phyloP scores from a whole-genome alignment of 2,888 invertebrate species.

The Tenodera sinensis region DNA sequence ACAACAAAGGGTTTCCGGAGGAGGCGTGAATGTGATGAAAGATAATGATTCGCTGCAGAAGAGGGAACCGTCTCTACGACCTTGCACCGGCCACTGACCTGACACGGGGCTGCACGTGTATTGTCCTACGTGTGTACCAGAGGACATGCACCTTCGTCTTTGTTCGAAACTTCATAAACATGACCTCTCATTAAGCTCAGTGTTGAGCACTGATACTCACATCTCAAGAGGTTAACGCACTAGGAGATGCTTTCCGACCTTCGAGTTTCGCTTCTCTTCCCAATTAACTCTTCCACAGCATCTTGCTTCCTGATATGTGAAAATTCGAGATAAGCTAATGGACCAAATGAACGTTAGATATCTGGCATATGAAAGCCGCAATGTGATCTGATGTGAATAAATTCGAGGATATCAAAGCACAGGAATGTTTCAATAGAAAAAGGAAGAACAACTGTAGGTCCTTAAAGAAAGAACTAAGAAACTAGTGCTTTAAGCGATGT shows the following conservation, averaged over 20 bases:
- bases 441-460: too few species aligned
- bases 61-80: not conserved
- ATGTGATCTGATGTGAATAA: too few species aligned
- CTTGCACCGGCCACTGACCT: slow-evolving; percentile 13
- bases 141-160: not conserved
- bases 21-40: not conserved
- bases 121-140: not conserved
- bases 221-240: not conserved
- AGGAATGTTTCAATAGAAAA: too few species aligned
- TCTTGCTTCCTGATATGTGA: too few species aligned
- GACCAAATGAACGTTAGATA: too few species aligned
- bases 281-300: too few species aligned
- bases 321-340: too few species aligned
- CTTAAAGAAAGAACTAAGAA: too few species aligned
- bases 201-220: not conserved
- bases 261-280: too few species aligned
- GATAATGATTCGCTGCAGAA: not conserved
- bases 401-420: too few species aligned
- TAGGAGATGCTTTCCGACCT: not conserved
- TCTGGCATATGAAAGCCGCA: too few species aligned
- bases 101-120: not conserved
- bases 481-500: too few species aligned
- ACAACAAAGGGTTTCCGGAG: not conserved
- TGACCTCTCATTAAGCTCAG: not conserved
- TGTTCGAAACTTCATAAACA: not conserved